Evolutionary conservation across 2,888 invertebrate species (phyloP).

Genomic region (Ganaspis brasiliensis): DNA sequence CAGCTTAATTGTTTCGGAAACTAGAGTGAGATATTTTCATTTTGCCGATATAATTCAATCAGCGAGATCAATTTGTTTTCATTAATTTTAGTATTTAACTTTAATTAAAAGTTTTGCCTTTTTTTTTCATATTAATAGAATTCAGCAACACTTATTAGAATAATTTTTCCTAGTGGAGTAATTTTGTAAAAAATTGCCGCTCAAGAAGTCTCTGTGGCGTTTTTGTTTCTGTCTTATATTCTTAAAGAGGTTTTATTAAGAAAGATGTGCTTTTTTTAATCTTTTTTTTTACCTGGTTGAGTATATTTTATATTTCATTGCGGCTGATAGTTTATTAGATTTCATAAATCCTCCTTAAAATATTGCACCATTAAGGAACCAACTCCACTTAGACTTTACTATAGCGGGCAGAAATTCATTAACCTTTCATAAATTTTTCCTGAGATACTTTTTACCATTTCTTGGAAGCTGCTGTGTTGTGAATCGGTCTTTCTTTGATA

Average conservation of each 20-base stretch:
- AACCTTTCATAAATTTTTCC: constrained; percentile 73
- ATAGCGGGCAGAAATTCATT: constrained; percentile 71
- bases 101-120: too few relatives aligned
- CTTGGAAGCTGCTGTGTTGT: neutral
- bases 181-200: neutral
- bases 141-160: neutral
- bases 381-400: constrained; percentile 63
- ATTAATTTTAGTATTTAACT: too few relatives aligned
- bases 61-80: too few relatives aligned
- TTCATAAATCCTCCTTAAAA: constrained; percentile 78
- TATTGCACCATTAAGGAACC: constrained; percentile 78
- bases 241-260: neutral
- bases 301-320: constrained; percentile 78
- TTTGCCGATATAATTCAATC: neutral
- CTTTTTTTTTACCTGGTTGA: constrained; percentile 36
- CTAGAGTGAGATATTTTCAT: neutral
- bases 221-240: neutral
- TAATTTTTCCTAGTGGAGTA: neutral
- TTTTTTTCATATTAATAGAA: too few relatives aligned
- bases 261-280: neutral
- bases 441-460: neutral
- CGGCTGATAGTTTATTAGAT: constrained; percentile 78
- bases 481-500: neutral
- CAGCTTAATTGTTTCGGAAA: neutral
- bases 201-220: neutral